Conservation (phyloP, 2,888 invertebrate genomes). For the Rugalucina vietnamica region DNA sequence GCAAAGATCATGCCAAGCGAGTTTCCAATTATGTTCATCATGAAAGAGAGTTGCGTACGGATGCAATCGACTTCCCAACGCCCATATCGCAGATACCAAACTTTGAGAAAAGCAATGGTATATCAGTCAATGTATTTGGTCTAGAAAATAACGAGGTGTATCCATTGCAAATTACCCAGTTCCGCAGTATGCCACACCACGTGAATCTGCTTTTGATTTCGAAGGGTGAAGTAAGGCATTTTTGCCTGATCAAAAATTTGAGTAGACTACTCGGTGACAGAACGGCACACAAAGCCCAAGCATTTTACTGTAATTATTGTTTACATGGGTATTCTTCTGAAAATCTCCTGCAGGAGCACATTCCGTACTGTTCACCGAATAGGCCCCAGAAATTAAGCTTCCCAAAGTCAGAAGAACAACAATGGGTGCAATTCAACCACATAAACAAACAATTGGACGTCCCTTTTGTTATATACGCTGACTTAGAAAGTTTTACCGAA, state of each 20-base stretch:
- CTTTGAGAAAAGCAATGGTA: conserved; percentile 2
- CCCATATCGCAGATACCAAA: conserved; percentile 21
- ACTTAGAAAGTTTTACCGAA: conserved; percentile 38
- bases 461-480: conserved; percentile 38
- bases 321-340: conserved; percentile 33
- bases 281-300: background rate
- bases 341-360: conserved; percentile 26
- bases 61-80: conserved; percentile 13
- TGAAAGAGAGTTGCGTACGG: conserved; percentile 42
- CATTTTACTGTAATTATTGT: conserved; percentile 14
- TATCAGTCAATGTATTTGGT: conserved; percentile 29
- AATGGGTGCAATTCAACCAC: conserved; percentile 31
- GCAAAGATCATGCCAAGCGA: conserved; percentile 9
- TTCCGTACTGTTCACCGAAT: conserved; percentile 13
- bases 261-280: conserved; percentile 33
- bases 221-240: conserved; percentile 22
- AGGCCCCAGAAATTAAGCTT: conserved; percentile 29
- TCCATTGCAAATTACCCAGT: conserved; percentile 7
- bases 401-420: conserved; percentile 33
- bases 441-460: conserved; percentile 30
- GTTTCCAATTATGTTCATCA: conserved; percentile 33
- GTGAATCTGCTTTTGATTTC: conserved; percentile 29
- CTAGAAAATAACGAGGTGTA: conserved; percentile 7
- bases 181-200: background rate
- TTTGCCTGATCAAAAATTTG: conserved; percentile 12